Evolutionary conservation across 2,797 vertebrate genomes (phyloP), one percentile per base, ranked within the genome.

Genomic region (Notolabrus celidotus): DNA sequence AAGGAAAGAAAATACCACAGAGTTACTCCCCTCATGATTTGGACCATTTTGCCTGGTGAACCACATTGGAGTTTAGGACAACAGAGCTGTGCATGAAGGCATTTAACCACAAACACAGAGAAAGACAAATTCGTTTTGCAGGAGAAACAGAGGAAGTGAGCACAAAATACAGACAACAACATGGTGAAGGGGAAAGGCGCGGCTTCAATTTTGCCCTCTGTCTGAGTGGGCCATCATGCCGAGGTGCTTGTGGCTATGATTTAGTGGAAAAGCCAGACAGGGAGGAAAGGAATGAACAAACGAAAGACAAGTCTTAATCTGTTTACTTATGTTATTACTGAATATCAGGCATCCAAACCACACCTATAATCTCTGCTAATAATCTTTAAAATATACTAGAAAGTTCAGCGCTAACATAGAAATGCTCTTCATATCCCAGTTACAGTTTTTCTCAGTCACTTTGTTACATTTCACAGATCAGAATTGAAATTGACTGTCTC

Each of bases 21-120:
- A 75, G 60, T 63, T 74, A 81, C 82, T 85, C 47, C 71, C 72
- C 64, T 78, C 67, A 70, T 62, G 46, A 74, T 79, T 68, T 82
- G 79, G 80, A 80, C 66, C 43, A 67, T 75, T 90, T 80, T 85
- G 59, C 33, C 71, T 78, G 86, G 84, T 71, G 65, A 89, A 89
- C 84, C 84, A 10, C 85, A 78, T 25, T 73, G 54, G 22, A 74
- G 50, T 53, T 71, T 52, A 75, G 74, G 73, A 77, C 69, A 86
- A 78, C 77, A 82, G 72, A 77, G 70, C 75, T 2, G 47, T 52
- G 85, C 86, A 88, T 72, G 76, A 75, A 89, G 83, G 80, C 81
- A 84, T 90, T 73, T 63, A 52, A 86, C 89, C 84, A 80, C 82
- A 86, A 80, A 67, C 47, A 47, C 47, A 47, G 42, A 6, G 53